Evolutionary conservation across 2,113 vertebrate genomes (phyloP).

Genomic region (Paralichthys olivaceus): DNA sequence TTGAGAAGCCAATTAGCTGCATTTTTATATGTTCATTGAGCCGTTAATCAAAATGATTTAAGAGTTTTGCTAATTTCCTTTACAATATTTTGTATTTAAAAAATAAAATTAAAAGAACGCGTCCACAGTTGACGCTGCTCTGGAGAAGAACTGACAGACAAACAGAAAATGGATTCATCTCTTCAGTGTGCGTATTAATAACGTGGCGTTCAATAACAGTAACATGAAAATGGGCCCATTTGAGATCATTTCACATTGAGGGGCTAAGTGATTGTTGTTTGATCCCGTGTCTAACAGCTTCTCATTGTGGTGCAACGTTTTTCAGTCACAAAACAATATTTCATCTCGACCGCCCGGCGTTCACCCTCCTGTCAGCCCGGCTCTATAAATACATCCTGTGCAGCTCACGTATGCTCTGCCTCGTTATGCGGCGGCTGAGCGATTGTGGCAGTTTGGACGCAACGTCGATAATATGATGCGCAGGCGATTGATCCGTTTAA

Average conservation of each 20-base stretch:
- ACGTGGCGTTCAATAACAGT: not conserved
- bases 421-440: not conserved
- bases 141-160: not conserved
- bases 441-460: not conserved
- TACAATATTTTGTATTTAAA: too few species aligned
- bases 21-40: not conserved
- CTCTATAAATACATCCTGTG: slow-evolving; percentile 21
- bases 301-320: slow-evolving; percentile 2
- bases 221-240: not conserved
- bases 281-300: slow-evolving; percentile 15
- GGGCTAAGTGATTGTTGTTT: not conserved
- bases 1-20: not conserved
- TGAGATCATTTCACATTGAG: not conserved
- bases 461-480: not conserved
- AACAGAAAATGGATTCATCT: not conserved
- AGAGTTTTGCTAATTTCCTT: too few species aligned
- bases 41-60: too few species aligned
- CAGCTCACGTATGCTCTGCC: not conserved
- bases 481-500: slow-evolving; percentile 22
- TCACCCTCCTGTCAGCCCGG: not conserved
- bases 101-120: too few species aligned
- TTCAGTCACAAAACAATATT: slow-evolving; percentile 19
- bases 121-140: too few species aligned
- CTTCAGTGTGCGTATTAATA: not conserved
- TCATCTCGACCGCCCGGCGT: not conserved